A percentile compares a stretch with the other conserved stretches of the same genome.
phyloP scores from a whole-genome alignment of 2,888 invertebrate species.

The Coremacera marginata region DNA sequence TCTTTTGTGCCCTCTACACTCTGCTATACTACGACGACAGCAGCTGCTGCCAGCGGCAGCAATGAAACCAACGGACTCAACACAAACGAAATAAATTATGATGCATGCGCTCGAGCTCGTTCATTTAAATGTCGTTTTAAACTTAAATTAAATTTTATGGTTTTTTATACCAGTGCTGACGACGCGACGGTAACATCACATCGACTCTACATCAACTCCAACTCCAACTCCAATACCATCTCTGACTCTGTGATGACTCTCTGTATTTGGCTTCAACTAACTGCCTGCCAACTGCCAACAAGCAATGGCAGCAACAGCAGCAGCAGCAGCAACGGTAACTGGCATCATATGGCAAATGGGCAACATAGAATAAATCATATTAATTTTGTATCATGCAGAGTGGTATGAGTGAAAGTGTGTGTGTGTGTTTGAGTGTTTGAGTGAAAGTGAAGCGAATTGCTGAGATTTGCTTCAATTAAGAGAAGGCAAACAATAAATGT shows the following conservation, averaged over 20 bases:
- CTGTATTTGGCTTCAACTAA: background rate
- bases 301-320: background rate
- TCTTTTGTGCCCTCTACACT: background rate
- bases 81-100: conserved; percentile 61
- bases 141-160: conserved; percentile 66
- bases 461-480: conserved; percentile 43
- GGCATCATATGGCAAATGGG: conserved; percentile 27
- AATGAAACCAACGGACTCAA: conserved; percentile 22
- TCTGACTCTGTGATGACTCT: background rate
- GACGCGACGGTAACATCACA: background rate
- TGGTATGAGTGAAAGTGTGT: background rate
- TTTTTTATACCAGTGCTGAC: conserved; percentile 51
- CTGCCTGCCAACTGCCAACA: background rate
- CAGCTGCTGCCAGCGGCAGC: conserved; percentile 22
- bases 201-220: background rate
- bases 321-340: conserved; percentile 12
- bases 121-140: conserved; percentile 67
- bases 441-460: conserved; percentile 45
- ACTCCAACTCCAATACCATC: background rate
- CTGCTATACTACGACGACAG: background rate
- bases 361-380: conserved; percentile 60
- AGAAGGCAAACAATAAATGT: conserved; percentile 2
- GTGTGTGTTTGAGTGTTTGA: conserved; percentile 15
- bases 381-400: conserved; percentile 54
- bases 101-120: conserved; percentile 62